phyloP scores from a whole-genome alignment of 1,140 invertebrate genomes.

The Drosophila nebulosa region DNA sequence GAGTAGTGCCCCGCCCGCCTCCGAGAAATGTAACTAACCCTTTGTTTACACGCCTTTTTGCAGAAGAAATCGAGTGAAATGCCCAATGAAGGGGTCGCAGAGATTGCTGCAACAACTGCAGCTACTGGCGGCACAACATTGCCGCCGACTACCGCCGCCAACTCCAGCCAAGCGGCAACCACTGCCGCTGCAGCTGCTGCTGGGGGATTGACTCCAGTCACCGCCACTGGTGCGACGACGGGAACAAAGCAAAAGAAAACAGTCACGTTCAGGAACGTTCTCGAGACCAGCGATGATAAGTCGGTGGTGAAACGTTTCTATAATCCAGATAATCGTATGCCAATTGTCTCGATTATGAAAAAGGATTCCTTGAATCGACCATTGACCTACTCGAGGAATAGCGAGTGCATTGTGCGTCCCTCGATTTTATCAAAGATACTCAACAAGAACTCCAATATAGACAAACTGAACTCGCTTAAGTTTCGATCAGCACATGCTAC shows the following conservation, averaged over 20 bases:
- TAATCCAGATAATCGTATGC: slow-evolving; percentile 74
- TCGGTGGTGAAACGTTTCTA: slow-evolving; percentile 78
- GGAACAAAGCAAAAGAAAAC: slow-evolving; percentile 75
- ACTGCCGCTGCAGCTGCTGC: neutral
- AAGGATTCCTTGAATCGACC: slow-evolving; percentile 74
- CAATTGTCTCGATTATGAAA: slow-evolving; percentile 79
- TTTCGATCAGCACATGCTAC: slow-evolving; percentile 57
- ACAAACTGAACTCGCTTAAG: slow-evolving; percentile 80
- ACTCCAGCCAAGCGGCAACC: neutral
- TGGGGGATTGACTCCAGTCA: neutral
- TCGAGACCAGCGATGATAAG: slow-evolving; percentile 80
- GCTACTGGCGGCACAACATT: neutral
- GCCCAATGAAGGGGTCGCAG: slow-evolving; percentile 45
- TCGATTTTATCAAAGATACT: slow-evolving; percentile 79
- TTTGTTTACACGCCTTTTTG: slow-evolving; percentile 45
- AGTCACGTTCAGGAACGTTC: slow-evolving; percentile 79
- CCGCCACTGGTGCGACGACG: slow-evolving; percentile 1
- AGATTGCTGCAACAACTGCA: slow-evolving; percentile 9
- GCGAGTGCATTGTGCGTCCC: slow-evolving; percentile 77
- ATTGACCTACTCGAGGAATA: slow-evolving; percentile 56
- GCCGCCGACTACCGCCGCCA: neutral
- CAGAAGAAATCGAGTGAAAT: slow-evolving; percentile 55
- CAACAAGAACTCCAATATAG: slow-evolving; percentile 80
- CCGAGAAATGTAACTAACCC: slow-evolving; percentile 25
- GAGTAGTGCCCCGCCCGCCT: neutral